phyloP scores from a whole-genome alignment of 2,113 vertebrate genomes.

The Cinclus cinclus region DNA sequence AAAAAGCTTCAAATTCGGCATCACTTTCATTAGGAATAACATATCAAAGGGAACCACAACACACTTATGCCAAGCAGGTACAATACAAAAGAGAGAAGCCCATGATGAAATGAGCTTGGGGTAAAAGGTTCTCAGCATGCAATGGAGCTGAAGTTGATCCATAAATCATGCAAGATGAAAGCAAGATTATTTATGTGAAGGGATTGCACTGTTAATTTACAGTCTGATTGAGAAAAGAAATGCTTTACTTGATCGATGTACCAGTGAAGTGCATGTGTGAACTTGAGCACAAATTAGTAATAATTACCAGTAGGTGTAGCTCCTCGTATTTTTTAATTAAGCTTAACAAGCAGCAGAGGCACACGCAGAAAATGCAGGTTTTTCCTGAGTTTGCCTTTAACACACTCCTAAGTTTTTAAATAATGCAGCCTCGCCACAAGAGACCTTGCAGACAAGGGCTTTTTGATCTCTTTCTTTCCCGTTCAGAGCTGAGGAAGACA shows the following conservation, averaged over 20 bases:
- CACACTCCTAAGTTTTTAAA: constrained; percentile 30
- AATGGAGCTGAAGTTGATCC: constrained; percentile 60
- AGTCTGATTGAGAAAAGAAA: constrained; percentile 56
- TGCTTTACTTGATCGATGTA: background rate
- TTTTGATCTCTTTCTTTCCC: constrained; percentile 55
- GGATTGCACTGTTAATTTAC: constrained; percentile 62
- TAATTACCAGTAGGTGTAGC: background rate
- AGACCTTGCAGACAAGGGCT: constrained; percentile 40
- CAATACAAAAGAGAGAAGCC: constrained; percentile 51
- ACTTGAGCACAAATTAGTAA: background rate
- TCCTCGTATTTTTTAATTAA: background rate
- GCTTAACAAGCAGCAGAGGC: background rate
- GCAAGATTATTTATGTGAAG: constrained; percentile 66
- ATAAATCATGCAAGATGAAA: constrained; percentile 77
- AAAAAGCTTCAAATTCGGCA: constrained; percentile 32
- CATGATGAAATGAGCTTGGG: constrained; percentile 50
- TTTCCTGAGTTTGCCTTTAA: constrained; percentile 38
- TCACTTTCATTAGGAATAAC: background rate
- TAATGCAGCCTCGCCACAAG: constrained; percentile 45
- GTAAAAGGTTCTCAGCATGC: constrained; percentile 49
- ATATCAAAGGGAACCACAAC: constrained; percentile 14
- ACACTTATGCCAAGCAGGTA: constrained; percentile 66
- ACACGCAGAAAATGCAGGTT: background rate
- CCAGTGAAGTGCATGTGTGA: background rate
- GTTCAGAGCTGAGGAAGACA: background rate